Base-by-base conservation (phyloP, 1,140 invertebrate genomes). In the Amyelois transitella region DNA sequence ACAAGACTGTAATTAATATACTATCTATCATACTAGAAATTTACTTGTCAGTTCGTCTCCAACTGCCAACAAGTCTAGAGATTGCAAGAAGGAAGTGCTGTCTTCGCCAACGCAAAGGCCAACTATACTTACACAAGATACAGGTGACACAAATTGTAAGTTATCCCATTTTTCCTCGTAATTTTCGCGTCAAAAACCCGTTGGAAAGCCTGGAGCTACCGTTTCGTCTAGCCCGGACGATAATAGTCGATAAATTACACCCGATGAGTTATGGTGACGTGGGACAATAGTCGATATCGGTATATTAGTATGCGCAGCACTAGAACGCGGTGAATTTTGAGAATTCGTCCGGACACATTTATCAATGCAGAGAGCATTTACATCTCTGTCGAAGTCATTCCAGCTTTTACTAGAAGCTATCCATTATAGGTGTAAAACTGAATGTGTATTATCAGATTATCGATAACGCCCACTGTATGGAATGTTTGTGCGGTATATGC, bases 141-240 rank as follows among this genome's bases (percentile, higher is more conserved):
- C 32, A 52, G 56, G 58, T 63, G 66, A 75, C 64, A 69, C 52
- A 72, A 73, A 77, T 75, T 75, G 57, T 62, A 60, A 70, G 50
- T 62, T 69, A 60, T 66, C 66, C 57, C 62, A 69, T 74, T 79
- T 75, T 77, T 69, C 72, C 65, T 62, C 64, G 68, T 69, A 77
- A 77, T 80, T 74, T 77, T 72, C 70, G 54, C 65, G 69, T 77
- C 69, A 66, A 56, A 53, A 43, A 67, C 62, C 55, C 50, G 58
- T 60, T 58, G 52, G 28, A 43, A 49, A 51, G 71, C 76, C 69
- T 49, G 56, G 18, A 72, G 78, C 76, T 75, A 77, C 73, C 58
- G 75, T 71, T 70, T 61, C 55, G 56, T 60, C 49, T 59, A 56
- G 57, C 59, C 60, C 59, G 59, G 47, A 58, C 55, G 59, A 66